Conservation (phyloP, 2,888 invertebrate species). For the Cephonodes hylas region DNA sequence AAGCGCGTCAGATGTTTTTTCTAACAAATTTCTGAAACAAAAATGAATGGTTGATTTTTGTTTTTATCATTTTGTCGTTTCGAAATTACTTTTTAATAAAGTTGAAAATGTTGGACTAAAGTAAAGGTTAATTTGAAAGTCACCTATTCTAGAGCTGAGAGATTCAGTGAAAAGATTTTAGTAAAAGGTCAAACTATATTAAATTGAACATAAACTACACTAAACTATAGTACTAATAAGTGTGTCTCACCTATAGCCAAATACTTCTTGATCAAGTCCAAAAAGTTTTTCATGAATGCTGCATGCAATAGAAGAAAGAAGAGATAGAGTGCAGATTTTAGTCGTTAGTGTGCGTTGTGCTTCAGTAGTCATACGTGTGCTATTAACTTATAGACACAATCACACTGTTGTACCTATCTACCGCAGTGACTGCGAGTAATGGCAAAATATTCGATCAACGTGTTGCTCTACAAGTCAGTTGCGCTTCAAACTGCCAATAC, state of each 20-base stretch:
- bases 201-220: not conserved
- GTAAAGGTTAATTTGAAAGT: not conserved
- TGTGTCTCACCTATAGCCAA: constrained; percentile 84
- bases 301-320: constrained; percentile 84
- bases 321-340: constrained; percentile 73
- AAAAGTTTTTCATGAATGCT: constrained; percentile 91
- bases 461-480: constrained; percentile 5
- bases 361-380: constrained; percentile 35
- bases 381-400: constrained; percentile 30
- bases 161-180: not conserved
- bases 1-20: constrained; percentile 90
- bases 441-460: constrained; percentile 10
- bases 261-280: constrained; percentile 89
- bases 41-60: constrained; percentile 28
- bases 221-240: constrained; percentile 27
- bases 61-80: constrained; percentile 13
- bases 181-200: not conserved
- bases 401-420: constrained; percentile 24
- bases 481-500: not conserved
- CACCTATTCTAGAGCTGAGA: not conserved
- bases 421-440: constrained; percentile 13
- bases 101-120: too few species aligned
- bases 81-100: not conserved
- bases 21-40: constrained; percentile 87
- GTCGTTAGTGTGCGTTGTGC: constrained; percentile 49